Base-by-base conservation (phyloP, 2,113 vertebrate species). In the Aythya baeri region DNA sequence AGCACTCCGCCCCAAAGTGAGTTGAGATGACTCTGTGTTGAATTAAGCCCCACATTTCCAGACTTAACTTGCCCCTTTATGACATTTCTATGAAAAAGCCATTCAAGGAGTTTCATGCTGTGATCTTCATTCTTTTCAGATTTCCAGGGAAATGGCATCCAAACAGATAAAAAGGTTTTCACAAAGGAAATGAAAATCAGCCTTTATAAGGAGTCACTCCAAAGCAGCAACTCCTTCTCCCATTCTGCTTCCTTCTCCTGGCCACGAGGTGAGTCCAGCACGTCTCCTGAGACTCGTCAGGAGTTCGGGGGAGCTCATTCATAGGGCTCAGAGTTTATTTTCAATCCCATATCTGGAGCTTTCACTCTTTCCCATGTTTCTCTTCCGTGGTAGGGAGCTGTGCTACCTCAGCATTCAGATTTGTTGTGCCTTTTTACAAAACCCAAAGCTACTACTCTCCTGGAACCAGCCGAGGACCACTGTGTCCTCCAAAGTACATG, bases 101-200 rank as follows among this genome's bases (percentile, higher is more conserved):
- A 0, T 13, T 27, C 0, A 0, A 3, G 11, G 31, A 7, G 14
- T 9, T 22, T 36, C 65, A 49, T 12, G 0, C 23, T 0, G 0
- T 0, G 52, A 5, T 6, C 58, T 75, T 25, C 5, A 0, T 13
- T 22, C 13, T 1, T 55, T 44, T 6, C 90, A 96, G 96, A 3
- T 44, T 15, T 49, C 38, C 76, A 0, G 18, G 78, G 66, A 4
- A 72, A 7, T 2, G 65, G 2, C 17, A 17, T 22, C 61, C 90
- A 7, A 0, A 22, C 4, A 0, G 1, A 46, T 0, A 31, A 25
- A 73, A 75, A 91, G 43, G 13, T 2, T 68, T 38, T 6, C 20
- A 13, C 0, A 0, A 59, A 62, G 87, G 9, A 88, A 43, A 86
- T 0, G 92, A 86, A 88, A 91, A 86, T 94, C 83, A 90, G 4